Evolutionary conservation across 2,113 vertebrate species (phyloP).

Genomic region (Seriola aureovittata): DNA sequence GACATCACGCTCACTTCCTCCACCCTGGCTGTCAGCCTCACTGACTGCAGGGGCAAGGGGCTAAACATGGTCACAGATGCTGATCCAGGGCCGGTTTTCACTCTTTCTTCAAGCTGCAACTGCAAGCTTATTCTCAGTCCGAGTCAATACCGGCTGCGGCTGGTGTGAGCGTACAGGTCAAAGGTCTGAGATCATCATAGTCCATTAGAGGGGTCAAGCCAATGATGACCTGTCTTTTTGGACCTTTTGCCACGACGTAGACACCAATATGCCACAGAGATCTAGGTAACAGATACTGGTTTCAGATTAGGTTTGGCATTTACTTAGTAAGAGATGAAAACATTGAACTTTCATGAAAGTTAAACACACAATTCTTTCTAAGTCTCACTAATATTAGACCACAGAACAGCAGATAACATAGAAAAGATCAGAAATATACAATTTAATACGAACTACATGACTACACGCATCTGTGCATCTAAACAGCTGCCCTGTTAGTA

Average conservation of each 20-base stretch:
- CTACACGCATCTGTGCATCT: not conserved
- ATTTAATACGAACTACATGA: not conserved
- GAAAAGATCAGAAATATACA: not conserved
- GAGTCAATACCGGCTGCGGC: constrained; percentile 26
- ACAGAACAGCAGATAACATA: not conserved
- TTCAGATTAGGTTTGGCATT: not conserved
- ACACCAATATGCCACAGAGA: constrained; percentile 40
- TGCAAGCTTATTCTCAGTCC: constrained; percentile 32
- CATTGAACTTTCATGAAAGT: not conserved
- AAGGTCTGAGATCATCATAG: constrained; percentile 65
- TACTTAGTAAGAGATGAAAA: constrained; percentile 6
- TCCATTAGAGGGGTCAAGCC: constrained; percentile 70
- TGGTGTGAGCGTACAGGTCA: constrained; percentile 37
- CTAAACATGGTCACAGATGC: constrained; percentile 8
- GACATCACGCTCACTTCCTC: constrained; percentile 66
- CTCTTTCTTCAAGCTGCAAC: constrained; percentile 43
- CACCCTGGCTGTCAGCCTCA: constrained; percentile 22
- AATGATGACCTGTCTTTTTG: constrained; percentile 49
- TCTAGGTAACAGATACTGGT: constrained; percentile 7
- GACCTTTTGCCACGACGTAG: not conserved
- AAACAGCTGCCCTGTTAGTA: constrained; percentile 27
- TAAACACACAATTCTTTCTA: not conserved
- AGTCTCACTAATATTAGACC: not conserved
- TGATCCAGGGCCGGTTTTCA: constrained; percentile 46
- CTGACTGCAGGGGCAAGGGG: constrained; percentile 43